Percentiles rank a stretch among this genome's conserved stretches.
phyloP scores from a whole-genome alignment of 1,140 invertebrate species.

The Neocloeon triangulifer region DNA sequence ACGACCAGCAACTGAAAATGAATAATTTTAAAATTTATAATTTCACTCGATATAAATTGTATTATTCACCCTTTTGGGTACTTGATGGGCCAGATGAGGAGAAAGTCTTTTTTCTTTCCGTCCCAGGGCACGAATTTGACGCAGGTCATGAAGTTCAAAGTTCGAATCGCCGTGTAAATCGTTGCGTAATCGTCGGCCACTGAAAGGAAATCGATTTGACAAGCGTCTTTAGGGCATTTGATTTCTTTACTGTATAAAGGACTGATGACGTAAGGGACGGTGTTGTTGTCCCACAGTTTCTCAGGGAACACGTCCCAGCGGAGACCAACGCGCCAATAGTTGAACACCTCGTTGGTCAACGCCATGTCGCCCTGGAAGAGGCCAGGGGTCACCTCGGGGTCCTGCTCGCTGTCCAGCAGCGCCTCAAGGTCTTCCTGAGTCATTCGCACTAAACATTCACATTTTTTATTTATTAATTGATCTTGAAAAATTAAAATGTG shows the following conservation, averaged over 20 bases:
- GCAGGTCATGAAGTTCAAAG: slow-evolving; percentile 34
- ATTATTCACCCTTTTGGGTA: slow-evolving; percentile 25
- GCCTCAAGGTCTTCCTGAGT: background rate
- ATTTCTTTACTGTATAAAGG: slow-evolving; percentile 27
- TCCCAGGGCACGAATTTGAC: slow-evolving; percentile 36
- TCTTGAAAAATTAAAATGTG: background rate
- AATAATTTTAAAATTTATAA: slow-evolving; percentile 8
- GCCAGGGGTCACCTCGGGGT: slow-evolving; percentile 39
- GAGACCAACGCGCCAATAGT: slow-evolving; percentile 31
- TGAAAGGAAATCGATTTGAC: slow-evolving; percentile 11
- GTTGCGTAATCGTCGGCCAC: slow-evolving; percentile 28
- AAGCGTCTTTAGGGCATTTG: too few species aligned
- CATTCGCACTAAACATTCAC: background rate
- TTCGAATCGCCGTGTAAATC: slow-evolving; percentile 30
- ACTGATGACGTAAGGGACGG: slow-evolving; percentile 33
- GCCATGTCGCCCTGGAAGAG: slow-evolving; percentile 46
- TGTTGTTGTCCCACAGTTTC: slow-evolving; percentile 29
- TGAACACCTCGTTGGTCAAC: slow-evolving; percentile 24
- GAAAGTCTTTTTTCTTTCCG: slow-evolving; percentile 29
- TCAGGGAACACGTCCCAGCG: slow-evolving; percentile 40
- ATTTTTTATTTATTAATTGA: background rate
- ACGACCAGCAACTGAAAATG: slow-evolving; percentile 49
- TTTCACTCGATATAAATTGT: too few species aligned
- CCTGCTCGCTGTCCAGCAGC: slow-evolving; percentile 16
- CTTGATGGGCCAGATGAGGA: slow-evolving; percentile 37